Evolutionary conservation across 1,140 invertebrate species (phyloP).

Genomic region (Venustaconcha ellipsiformis): DNA sequence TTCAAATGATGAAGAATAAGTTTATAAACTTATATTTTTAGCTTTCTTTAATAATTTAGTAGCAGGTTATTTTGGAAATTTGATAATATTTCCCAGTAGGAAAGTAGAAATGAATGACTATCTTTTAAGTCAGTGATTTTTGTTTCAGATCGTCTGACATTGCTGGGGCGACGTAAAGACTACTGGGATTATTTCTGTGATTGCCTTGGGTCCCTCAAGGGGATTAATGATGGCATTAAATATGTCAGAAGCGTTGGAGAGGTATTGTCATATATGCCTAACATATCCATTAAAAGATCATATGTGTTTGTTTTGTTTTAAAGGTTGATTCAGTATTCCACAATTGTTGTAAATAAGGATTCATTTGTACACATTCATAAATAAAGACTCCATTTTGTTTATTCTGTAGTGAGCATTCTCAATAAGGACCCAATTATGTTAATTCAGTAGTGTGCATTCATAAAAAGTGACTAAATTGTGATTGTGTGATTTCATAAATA

Average conservation of each 20-base stretch:
- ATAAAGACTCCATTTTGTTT: neutral
- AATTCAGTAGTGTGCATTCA: too few relatives aligned
- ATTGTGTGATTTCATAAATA: too few relatives aligned
- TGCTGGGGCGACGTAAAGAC: conserved; percentile 67
- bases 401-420: too few relatives aligned
- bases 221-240: conserved; percentile 67
- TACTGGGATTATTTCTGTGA: conserved; percentile 71
- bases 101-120: too few relatives aligned
- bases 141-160: conserved; percentile 54
- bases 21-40: too few relatives aligned
- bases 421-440: too few relatives aligned
- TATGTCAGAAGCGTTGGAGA: conserved; percentile 69
- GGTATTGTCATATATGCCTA: conserved; percentile 41
- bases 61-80: too few relatives aligned
- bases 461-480: too few relatives aligned
- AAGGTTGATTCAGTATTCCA: too few relatives aligned
- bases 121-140: neutral
- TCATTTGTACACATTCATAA: neutral
- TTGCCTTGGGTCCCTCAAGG: conserved; percentile 61
- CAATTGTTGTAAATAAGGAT: neutral
- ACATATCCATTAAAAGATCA: neutral
- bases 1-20: too few relatives aligned
- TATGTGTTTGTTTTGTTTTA: neutral
- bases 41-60: too few relatives aligned
- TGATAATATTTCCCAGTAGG: too few relatives aligned